Base-by-base conservation (phyloP, 2,113 vertebrate genomes). In the Gila orcuttii region DNA sequence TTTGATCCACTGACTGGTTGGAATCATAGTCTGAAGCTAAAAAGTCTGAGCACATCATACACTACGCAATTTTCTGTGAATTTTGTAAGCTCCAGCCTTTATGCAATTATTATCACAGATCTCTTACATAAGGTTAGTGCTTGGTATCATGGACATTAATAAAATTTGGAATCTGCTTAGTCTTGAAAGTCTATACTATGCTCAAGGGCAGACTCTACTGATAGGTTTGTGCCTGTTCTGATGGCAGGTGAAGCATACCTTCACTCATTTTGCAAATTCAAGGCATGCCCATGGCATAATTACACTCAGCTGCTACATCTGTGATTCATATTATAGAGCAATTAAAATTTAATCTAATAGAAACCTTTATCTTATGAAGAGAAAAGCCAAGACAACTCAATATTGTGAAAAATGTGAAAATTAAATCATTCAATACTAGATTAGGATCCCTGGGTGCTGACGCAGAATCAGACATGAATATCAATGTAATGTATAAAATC, bases 161-260 rank as follows among this genome's bases (percentile, higher is more conserved):
- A 47, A 75, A 83, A 42, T 75, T 3, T 84, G 88, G 74, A 90
- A 89, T 88, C 66, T 86, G 88, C 68, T 88, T 81, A 82, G 85
- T 83, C 87, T 88, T 87, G 86, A 83, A 88, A 62, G 47, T 79
- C 77, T 57, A 7, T 52, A 13, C 4, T 52, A 15, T 57, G 55
- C 55, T 84, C 33, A 60, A 83, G 85, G 79, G 77, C 50, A 79
- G 64, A 33, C 59, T 62, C 59, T 83, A 52, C 75, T 39, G 73
- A 64, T 85, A 66, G 68, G 79, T 68, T 59, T 62, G 60, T 83
- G 86, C 74, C 84, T 74, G 36, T 78, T 59, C 62, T n/a, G 23
- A 36, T 64, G 76, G 25, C 82, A 88, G 74, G 50, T 90, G 52
- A 87, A 83, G 55, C 82, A 73, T 82, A 83, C 52, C 78, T 39